Percentiles rank a stretch among this genome's conserved stretches.
Conservation (phyloP, 2,113 vertebrate genomes). For the Setophaga kirtlandii region DNA sequence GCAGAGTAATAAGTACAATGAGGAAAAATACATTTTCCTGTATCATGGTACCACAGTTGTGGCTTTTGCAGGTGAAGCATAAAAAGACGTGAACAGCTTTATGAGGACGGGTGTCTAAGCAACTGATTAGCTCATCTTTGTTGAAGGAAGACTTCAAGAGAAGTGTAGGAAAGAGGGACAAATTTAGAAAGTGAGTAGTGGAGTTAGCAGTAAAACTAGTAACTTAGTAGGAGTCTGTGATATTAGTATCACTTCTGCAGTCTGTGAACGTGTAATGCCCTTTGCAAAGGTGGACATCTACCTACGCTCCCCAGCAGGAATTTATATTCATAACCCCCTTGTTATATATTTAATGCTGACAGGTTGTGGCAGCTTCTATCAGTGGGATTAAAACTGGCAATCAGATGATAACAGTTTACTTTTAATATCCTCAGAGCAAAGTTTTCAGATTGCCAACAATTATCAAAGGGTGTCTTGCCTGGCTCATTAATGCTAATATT, state of each 20-base stretch:
- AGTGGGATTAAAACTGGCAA: slow-evolving; percentile 56
- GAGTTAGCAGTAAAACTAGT: slow-evolving; percentile 31
- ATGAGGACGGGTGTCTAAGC: slow-evolving; percentile 64
- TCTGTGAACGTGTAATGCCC: slow-evolving; percentile 5
- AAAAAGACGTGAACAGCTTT: slow-evolving; percentile 55
- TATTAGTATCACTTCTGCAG: slow-evolving; percentile 62
- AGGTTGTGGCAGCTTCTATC: slow-evolving; percentile 51
- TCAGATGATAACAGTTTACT: slow-evolving; percentile 45
- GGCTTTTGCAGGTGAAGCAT: slow-evolving; percentile 61
- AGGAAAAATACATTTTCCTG: slow-evolving; percentile 48
- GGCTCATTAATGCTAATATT: slow-evolving; percentile 47
- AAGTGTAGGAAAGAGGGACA: slow-evolving; percentile 47
- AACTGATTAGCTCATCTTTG: slow-evolving; percentile 69
- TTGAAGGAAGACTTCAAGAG: slow-evolving; percentile 39
- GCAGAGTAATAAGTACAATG: slow-evolving; percentile 58
- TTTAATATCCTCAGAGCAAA: slow-evolving; percentile 64
- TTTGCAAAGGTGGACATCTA: slow-evolving; percentile 48
- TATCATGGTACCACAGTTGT: slow-evolving; percentile 4
- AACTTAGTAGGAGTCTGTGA: slow-evolving; percentile 41
- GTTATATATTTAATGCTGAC: slow-evolving; percentile 36
- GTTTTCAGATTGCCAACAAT: slow-evolving; percentile 62
- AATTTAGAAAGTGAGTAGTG: slow-evolving; percentile 45
- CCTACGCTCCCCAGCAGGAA: slow-evolving; percentile 22
- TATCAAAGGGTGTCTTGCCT: slow-evolving; percentile 55
- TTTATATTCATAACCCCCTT: slow-evolving; percentile 2